phyloP scores from a whole-genome alignment of 2,888 invertebrate species.

The Cepaea hortensis region DNA sequence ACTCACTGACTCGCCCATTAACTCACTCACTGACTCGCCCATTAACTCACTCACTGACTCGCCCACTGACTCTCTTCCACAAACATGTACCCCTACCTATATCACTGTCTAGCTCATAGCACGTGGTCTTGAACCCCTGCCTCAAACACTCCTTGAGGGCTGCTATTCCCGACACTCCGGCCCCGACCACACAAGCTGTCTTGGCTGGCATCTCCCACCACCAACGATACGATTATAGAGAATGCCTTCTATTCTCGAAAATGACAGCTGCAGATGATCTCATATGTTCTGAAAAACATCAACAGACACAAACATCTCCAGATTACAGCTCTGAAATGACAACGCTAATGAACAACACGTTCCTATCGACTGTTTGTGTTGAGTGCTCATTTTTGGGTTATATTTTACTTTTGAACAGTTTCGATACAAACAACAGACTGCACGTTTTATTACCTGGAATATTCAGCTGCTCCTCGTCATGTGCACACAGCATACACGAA shows the following conservation, averaged over 20 bases:
- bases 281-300: neutral
- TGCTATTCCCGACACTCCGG: neutral
- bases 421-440: too few species aligned
- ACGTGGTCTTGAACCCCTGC: neutral
- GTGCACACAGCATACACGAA: too few species aligned
- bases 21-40: too few species aligned
- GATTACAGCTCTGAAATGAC: neutral
- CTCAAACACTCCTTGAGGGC: constrained; percentile 2
- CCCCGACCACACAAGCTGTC: constrained; percentile 13
- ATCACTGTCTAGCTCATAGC: constrained; percentile 12
- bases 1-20: too few species aligned
- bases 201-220: neutral
- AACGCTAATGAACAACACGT: neutral
- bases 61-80: too few species aligned
- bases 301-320: neutral
- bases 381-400: neutral
- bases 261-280: neutral
- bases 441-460: too few species aligned
- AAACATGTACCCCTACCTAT: neutral
- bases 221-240: neutral
- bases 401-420: too few species aligned
- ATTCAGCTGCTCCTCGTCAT: too few species aligned
- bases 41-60: too few species aligned
- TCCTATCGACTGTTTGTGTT: neutral
- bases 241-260: neutral